Base-by-base conservation (phyloP, 2,113 vertebrate genomes). In the Rhodinocichla rosea region DNA sequence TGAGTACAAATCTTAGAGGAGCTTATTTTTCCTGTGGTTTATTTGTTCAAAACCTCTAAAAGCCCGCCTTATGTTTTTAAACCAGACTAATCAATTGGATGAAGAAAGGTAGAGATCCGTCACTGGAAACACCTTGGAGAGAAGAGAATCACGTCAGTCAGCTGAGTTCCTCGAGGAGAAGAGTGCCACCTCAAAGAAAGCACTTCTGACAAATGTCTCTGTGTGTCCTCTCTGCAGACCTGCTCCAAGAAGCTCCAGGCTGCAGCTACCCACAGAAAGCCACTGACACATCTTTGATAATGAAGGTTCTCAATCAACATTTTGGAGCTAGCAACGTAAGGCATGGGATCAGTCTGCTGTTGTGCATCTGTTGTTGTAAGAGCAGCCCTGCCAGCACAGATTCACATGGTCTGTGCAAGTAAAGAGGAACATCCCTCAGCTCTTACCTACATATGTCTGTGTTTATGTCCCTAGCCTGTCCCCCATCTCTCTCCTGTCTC, bases 151-250 rank as follows among this genome's bases (percentile, higher is more conserved):
- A 13, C 17, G 15, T 67, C 30, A 49, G 11, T 27, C 7, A 39
- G 15, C 9, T 53, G 50, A 55, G 6, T n/a, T 75, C 16, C 15
- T 24, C 26, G 13, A 16, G 16, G 6, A 70, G 19, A 70, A 55
- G 13, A 56, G 3, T 0, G 0, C 2, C 45, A 50, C 20, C 15
- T 21, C 6, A 20, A 14, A 52, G 16, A 50, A 83, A 47, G 21
- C 6, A 5, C 3, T 74, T 69, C 20, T 53, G 30, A 44, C 5
- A 57, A 42, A 42, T 2, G 0, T 10, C 6, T 85, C 62, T 35
- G 6, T 69, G 11, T 26, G 24, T 40, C 8, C 13, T 70, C 16
- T 1, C 0, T 21, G 17, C 7, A 56, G 18, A 47, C 18, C 19
- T 33, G 2, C 21, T 81, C 32, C 45, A 65, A 65, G 33, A 71